Evolutionary conservation across 2,888 invertebrate species (phyloP), one percentile per base, ranked within the genome.

Genomic region (Callosobruchus maculatus): DNA sequence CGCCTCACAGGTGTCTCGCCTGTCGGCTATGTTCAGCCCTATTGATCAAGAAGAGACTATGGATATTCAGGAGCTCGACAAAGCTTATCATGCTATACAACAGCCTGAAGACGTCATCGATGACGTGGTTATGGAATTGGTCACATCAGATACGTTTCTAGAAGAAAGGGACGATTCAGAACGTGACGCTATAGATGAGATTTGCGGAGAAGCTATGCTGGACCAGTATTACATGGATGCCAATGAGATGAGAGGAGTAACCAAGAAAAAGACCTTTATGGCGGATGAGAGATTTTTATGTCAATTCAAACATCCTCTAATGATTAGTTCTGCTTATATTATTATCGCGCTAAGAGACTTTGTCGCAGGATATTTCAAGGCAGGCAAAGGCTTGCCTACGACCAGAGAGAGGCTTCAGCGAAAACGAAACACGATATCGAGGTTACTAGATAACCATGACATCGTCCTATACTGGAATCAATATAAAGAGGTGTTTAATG

Each of bases 291-390:
- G 66, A 67, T 1, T 71, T 0, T 5, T 71, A 21, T 84, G 83
- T 74, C 80, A 80, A 5, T 78, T 84, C 13, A 91, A 91, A 30
- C 94, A 94, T 84, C 87, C 88, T 68, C 84, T 93, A 72, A 89
- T 91, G 79, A 93, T 94, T 78, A 92, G 93, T 81, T 89, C 93
- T 0, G 90, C 90, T 76, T 90, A 92, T 80, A 92, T 93, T 0
- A 85, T 93, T 71, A 90, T 89, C 22, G 93, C 92, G 0, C 84
- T 94, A 67, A 90, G 90, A 74, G 91, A 92, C 77, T 93, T 93
- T 80, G 89, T 92, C 5, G 83, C 84, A 7, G 85, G 85, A 76
- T 86, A 86, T 78, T 84, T 86, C 70, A 80, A 67, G 22, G 68
- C 67, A 67, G 67, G 22, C 2, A 70, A 26, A 26, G n/a, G 22